Percentiles rank a stretch among this genome's conserved stretches.
These are phyloP conservation scores for Lepidochitona cinerea DNA, from an alignment of 2,888 invertebrate species.

Conservation along the genomic window DNA sequence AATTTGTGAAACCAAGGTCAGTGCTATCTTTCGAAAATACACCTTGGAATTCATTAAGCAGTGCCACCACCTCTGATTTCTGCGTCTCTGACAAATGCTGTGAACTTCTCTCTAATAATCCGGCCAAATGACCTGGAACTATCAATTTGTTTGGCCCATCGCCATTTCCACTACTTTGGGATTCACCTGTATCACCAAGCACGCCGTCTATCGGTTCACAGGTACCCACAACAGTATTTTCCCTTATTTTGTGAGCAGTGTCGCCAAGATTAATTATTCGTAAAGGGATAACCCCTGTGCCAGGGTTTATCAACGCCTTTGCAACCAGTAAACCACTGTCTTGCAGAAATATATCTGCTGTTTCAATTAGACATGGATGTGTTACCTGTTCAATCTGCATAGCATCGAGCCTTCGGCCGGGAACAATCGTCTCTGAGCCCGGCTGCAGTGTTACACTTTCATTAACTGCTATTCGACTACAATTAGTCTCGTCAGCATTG, in stretches of 20 bases:
- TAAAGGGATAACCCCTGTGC: conserved; percentile 13
- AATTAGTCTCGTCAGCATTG: neutral
- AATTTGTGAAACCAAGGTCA: conserved; percentile 7
- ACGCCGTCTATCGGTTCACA: too few relatives aligned
- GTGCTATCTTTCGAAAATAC: neutral
- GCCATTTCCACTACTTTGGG: too few relatives aligned
- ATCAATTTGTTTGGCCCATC: too few relatives aligned
- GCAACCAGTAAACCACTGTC: neutral
- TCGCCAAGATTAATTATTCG: conserved; percentile 11
- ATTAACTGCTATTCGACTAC: neutral
- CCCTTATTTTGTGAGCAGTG: conserved; percentile 11
- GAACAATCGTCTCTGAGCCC: neutral
- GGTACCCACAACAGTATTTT: neutral
- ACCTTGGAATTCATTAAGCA: conserved; percentile 10
- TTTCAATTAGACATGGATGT: neutral
- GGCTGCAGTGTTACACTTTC: neutral
- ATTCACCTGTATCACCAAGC: too few relatives aligned
- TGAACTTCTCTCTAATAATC: neutral
- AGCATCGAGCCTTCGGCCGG: neutral
- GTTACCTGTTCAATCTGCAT: too few relatives aligned
- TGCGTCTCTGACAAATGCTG: neutral
- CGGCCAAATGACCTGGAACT: neutral
- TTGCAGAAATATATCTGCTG: neutral
- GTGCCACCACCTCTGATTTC: neutral
- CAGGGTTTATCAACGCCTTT: conserved; percentile 12